Evolutionary conservation across 2,113 vertebrate species (phyloP).

Genomic region (Spheniscus mendiculus): DNA sequence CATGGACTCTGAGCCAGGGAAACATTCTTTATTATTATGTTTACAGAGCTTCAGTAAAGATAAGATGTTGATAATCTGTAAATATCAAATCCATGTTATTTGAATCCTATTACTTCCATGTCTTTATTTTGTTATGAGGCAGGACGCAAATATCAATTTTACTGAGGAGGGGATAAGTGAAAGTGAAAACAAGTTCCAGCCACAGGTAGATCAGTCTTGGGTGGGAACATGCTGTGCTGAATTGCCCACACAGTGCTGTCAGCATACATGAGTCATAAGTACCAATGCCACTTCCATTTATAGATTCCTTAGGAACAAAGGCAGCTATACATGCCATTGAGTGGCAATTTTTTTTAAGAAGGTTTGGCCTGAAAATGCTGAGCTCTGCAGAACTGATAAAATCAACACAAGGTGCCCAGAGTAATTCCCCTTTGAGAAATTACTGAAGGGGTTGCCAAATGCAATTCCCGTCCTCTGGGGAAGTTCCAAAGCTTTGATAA

Average conservation of each 20-base stretch:
- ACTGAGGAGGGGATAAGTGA: background rate
- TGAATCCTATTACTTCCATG: background rate
- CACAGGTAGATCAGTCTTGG: conserved; percentile 32
- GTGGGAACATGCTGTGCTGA: conserved; percentile 42
- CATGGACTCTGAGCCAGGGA: background rate
- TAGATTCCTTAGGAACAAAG: conserved; percentile 39
- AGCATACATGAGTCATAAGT: conserved; percentile 52
- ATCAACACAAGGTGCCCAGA: background rate
- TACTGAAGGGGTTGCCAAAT: background rate
- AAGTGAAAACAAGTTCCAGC: background rate
- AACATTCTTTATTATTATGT: background rate
- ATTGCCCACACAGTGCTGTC: conserved; percentile 50
- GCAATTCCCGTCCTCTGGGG: background rate
- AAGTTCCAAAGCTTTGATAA: background rate
- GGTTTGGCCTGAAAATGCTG: background rate
- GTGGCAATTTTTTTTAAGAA: background rate
- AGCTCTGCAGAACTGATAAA: background rate
- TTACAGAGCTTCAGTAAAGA: background rate
- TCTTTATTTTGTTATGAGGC: background rate
- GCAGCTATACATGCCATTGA: background rate
- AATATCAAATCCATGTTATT: background rate
- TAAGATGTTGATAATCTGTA: background rate
- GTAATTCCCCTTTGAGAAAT: background rate
- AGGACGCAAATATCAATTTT: background rate
- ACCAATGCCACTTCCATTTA: conserved; percentile 40